Evolutionary conservation across 2,797 vertebrate species (phyloP), one percentile per base, ranked within the genome.

Genomic region (Taenioides sp.): DNA sequence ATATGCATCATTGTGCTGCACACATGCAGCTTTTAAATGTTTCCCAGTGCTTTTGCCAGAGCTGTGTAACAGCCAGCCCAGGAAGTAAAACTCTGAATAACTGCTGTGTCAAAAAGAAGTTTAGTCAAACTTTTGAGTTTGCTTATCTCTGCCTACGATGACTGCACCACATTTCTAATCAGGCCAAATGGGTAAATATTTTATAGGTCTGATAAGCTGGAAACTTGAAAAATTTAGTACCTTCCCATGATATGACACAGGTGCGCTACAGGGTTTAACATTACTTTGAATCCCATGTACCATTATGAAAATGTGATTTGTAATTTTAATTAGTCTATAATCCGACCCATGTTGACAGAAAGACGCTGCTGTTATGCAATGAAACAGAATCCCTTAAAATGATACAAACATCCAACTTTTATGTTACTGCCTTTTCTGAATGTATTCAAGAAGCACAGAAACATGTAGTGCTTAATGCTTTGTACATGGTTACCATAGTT

Each of bases 11-110:
- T 73, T 49, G 82, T 10, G 7, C 71, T 37, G 63, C 69, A 69
- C 27, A 74, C 9, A 60, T 14, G 9, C 57, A 47, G 67, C 76
- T 57, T 67, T 11, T 18, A 70, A 71, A 70, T 28, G 63, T 77
- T 85, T 79, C 76, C 79, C 66, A 69, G 61, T 80, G 16, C 37
- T 0, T 81, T 79, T 49, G 34, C 78, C 57, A 67, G 43, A 72
- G 74, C 80, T 80, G 74, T 78, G 80, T 72, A 23, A 69, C 79
- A 76, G 80, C 81, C 73, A 49, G 55, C 55, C 73, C 63, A 80
- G 77, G 76, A 80, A 84, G 72, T 54, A 9, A 63, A 72, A 77
- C 71, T 34, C 18, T 40, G 50, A 67, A 54, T 67, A 65, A 64
- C 65, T 72, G 57, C n/a, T 37, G 73, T 74, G 70, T 80, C 71